These are phyloP conservation scores for Rhynchophorus ferrugineus DNA, from an alignment of 1,140 invertebrate species.

Conservation along the genomic window DNA sequence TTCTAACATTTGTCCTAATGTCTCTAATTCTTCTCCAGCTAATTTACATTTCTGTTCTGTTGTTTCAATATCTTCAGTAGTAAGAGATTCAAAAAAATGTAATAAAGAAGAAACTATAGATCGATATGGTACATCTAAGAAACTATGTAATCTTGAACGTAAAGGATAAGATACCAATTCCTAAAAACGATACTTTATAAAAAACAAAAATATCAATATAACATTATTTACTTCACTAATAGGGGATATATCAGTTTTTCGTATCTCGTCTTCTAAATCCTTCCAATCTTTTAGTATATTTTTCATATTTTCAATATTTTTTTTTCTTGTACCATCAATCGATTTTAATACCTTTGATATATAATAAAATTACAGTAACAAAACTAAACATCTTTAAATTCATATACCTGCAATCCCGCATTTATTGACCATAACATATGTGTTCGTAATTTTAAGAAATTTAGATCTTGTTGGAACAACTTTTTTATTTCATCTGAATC, in stretches of 20 bases:
- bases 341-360: constrained; percentile 26
- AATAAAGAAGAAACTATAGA: constrained; percentile 26
- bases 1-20: constrained; percentile 18
- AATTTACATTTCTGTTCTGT: constrained; percentile 16
- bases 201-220: background rate
- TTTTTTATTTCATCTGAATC: constrained; percentile 26
- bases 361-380: background rate
- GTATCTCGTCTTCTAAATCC: constrained; percentile 19
- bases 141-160: constrained; percentile 30
- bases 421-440: constrained; percentile 25
- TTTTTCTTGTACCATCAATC: constrained; percentile 23
- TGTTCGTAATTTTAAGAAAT: constrained; percentile 31
- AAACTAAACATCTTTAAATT: background rate
- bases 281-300: constrained; percentile 31
- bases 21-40: constrained; percentile 18
- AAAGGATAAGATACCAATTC: constrained; percentile 30
- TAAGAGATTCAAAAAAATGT: constrained; percentile 25
- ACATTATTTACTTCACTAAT: constrained; percentile 25
- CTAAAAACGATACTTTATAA: constrained; percentile 16
- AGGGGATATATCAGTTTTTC: constrained; percentile 19
- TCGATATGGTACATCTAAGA: constrained; percentile 27
- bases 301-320: constrained; percentile 26
- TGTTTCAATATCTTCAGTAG: constrained; percentile 18
- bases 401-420: constrained; percentile 18
- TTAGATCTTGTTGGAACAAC: constrained; percentile 30